Evolutionary conservation across 1,140 invertebrate species (phyloP), one percentile per base, ranked within the genome.

Genomic region (Lepidurus packardi): DNA sequence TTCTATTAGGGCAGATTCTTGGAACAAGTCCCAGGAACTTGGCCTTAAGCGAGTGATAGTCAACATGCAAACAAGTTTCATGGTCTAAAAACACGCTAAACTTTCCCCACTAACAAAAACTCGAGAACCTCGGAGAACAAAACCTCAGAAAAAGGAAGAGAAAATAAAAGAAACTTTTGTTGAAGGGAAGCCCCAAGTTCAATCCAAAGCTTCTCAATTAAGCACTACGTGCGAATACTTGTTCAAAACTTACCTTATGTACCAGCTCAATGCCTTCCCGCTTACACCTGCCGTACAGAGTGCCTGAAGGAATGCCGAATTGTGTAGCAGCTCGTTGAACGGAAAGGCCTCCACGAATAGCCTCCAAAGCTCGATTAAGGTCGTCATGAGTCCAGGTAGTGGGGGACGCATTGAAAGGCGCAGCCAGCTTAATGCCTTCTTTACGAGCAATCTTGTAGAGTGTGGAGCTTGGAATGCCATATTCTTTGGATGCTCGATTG

Each of bases 401-500:
- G 16, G 93, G 93, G 80, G 92, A 92, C n/a, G 93, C 92, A 86
- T 94, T 94, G 86, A 94, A 94, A 1, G 93, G 93, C 43, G 93
- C 92, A 25, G 93, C 92, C 81, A 95, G 85, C 80, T 93, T 89
- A 82, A 95, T 95, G 75, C 93, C 93, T 85, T 95, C 93, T 82
- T 93, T 89, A 80, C 93, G 89, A 11, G 93, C 93, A 82, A 95
- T 95, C 89, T 95, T 95, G 86, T 94, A 95, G 82, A 95, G 85
- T 6, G 93, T 95, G 83, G 93, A 94, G 81, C 92, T 94, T 24
- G 93, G 93, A 83, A 95, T 94, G 88, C 91, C 93, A 84, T 92
- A 95, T n/a, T 93, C 93, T 84, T 95, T 95, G 79, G 92, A 94
- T 24, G 93, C 93, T 86, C 94, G 94, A 84, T 95, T 95, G 13